Base-by-base conservation (phyloP, 2,113 vertebrate species). In the Hydropotes inermis region DNA sequence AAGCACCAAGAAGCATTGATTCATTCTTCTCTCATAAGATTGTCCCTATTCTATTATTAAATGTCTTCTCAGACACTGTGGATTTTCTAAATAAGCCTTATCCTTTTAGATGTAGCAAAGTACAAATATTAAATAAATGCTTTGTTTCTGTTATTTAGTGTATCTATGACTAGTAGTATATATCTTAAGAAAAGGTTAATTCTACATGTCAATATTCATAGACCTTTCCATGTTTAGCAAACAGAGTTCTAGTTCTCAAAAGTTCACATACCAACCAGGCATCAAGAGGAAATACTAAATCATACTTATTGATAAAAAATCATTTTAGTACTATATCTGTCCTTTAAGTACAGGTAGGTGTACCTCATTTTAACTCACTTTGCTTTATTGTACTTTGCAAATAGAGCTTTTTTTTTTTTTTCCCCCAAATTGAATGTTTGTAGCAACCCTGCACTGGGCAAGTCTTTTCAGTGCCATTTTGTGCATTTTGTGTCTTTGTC, bases 221-320 rank as follows among this genome's bases (percentile, higher is more conserved):
- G 47, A 94, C 64, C 30, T 90, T 90, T 94, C 58, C 30, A 50
- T 97, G 43, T 96, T 92, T 85, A 97, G 87, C 52, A 97, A 94
- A 43, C 36, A 89, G 19, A 54, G 70, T 78, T 87, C 36, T 87
- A 28, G 23, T 39, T 91, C 45, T 87, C 79, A 89, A 25, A 74
- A 83, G 95, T 70, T 84, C 27, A 79, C 28, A 17, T 93, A 33
- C 70, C 90, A 84, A 50, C 4, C n/a, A 92, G 74, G 8, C 74
- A 94, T 67, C 39, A 57, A 74, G 33, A 57, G 54, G 57, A 93
- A 88, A 85, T 94, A 64, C 45, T 92, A 76, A 90, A 27, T 19
- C 81, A 39, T 94, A 88, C 45, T 84, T 92, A 95, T 13, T 87
- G 76, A 74, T 92, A 79, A 95, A 88, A 45, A 84, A 82, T 61